Evolutionary conservation across 1,140 invertebrate genomes (phyloP), one percentile per base, ranked within the genome.

Genomic region (Pseudobourletiella spinata): DNA sequence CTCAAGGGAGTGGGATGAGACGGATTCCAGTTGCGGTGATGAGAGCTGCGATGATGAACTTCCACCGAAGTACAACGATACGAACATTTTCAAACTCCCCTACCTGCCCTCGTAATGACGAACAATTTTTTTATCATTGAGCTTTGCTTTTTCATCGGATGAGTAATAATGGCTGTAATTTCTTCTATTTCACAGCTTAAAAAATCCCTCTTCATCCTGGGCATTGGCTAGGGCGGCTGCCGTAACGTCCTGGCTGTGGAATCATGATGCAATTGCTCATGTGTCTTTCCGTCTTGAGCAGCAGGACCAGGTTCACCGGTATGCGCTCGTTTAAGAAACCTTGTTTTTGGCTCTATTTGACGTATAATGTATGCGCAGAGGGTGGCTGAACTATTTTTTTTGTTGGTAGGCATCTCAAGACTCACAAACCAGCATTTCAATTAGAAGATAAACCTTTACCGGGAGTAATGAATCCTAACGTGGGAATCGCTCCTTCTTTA

Each of bases 211-310:
- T n/a, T 8, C 32, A 39, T 29, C 52, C 8, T 55, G 52, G 52
- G 52, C 52, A 3, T 3, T 39, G 30, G 26, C 25, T 20, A 55
- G 52, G 32, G 29, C 28, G 4, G 52, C 52, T 35, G 32, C 32
- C 3, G 39, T 55, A 11, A 55, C 52, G 15, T 55, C 52, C 30
- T 55, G 52, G 52, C 11, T 55, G 3, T 55, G 52, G 52, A 55
- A 55, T 55, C 52, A 55, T 55, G 52, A 55, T 55, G 52, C 52
- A 39, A 55, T 55, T 18, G 52, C 52, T 16, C 52, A 55, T 22
- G 52, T 55, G 16, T 55, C 52, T 55, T 55, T 55, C 52, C 6
- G 52, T 4, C 11, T 55, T 3, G 52, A 22, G 6, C 52, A 55
- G 25, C 52, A 55, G 25, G 52, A 8, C 3, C 11, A 55, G 39